A percentile compares a stretch with the other conserved stretches of the same genome.
Evolutionary conservation across 2,797 vertebrate genomes (phyloP).

Genomic region (Gephyroberyx darwinii): DNA sequence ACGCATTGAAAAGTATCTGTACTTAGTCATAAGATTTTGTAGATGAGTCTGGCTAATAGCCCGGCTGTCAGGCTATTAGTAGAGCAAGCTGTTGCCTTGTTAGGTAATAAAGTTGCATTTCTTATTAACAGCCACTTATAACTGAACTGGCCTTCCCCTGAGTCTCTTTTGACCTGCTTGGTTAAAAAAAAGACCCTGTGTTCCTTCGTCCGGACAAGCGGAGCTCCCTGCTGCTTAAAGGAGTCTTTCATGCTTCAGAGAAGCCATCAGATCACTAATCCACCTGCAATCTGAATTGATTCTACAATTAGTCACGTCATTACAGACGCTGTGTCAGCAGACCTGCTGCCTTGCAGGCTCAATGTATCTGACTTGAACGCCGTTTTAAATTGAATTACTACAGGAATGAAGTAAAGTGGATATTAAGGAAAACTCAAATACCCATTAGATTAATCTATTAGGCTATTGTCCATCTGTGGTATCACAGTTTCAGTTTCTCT

Average conservation of each 20-base stretch:
- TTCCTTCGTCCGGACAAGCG: too few species aligned
- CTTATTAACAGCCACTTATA: too few species aligned
- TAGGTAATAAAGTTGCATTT: too few species aligned
- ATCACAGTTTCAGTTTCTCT: not conserved
- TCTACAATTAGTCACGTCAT: conserved; percentile 74
- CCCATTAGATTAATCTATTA: not conserved
- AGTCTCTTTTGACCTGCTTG: not conserved
- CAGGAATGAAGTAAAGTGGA: conserved; percentile 49
- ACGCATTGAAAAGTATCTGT: not conserved
- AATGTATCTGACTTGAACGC: conserved; percentile 9
- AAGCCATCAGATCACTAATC: conserved; percentile 41
- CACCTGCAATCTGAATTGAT: conserved; percentile 68
- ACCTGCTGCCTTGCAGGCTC: conserved; percentile 72
- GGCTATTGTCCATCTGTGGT: not conserved
- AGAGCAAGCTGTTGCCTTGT: too few species aligned
- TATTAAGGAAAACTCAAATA: conserved; percentile 34
- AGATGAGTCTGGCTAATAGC: too few species aligned
- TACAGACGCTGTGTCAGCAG: conserved; percentile 59
- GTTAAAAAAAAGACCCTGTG: not conserved
- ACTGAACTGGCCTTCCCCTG: too few species aligned
- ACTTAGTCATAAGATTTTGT: too few species aligned
- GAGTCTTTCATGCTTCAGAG: conserved; percentile 39
- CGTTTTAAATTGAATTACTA: conserved; percentile 32
- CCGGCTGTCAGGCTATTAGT: too few species aligned
- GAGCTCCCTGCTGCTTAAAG: not conserved